Evolutionary conservation across 2,113 vertebrate species (phyloP), one percentile per base, ranked within the genome.

Genomic region (Syngnathus floridae): DNA sequence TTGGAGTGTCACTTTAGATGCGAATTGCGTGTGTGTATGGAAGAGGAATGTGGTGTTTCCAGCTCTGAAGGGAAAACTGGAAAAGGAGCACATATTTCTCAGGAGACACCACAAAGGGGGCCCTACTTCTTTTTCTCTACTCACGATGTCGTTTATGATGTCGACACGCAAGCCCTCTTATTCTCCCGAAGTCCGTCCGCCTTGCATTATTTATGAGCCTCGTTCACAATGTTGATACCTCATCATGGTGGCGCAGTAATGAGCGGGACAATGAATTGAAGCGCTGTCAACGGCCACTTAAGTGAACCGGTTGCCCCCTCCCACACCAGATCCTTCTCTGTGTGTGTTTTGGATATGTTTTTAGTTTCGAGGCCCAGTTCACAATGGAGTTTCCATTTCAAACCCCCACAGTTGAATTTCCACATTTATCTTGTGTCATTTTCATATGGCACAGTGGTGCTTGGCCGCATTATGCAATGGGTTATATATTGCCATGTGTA

Each of bases 191-290:
- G 86, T 88, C 82, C 81, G 38, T 35, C 16, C 80, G 78, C 76
- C 82, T 66, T 91, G 87, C 88, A 91, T 91, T 88, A 92, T 90
- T 89, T 88, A 90, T 89, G 88, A 90, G 84, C 67, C 54, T 84
- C 78, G 78, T 86, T 76, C 81, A 77, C 74, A 82, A 80, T 84
- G 84, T 86, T 87, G 77, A 84, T 82, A 84, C 85, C 81, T 88
- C 77, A 84, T 88, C 81, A 74, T 76, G 71, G 75, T n/a, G 83
- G 76, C 66, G 71, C 84, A 80, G 79, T 82, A 85, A 88, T 77
- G 69, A 78, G 8, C 72, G 70, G 76, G 62, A 85, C 84, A 81
- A 88, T 87, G 88, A 84, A 87, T 85, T 62, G 40, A 73, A 80
- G 78, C 74, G 79, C 70, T 81, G 82, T 86, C 89, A 83, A 81